Base-by-base conservation (phyloP, 2,888 invertebrate genomes). In the Protodeltote pygarga region DNA sequence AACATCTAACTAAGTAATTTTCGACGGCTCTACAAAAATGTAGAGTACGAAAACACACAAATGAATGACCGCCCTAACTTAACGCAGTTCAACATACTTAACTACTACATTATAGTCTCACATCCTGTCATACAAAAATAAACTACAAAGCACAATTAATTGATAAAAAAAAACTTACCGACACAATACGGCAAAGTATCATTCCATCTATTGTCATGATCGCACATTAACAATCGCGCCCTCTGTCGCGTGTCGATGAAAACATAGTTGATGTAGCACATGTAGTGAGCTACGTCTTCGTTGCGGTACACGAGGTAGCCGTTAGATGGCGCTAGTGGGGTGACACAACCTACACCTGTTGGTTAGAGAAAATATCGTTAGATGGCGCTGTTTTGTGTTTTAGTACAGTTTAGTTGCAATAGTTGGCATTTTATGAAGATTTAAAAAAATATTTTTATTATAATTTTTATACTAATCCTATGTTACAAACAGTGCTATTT, bases 231-330 rank as follows among this genome's bases (percentile, higher is more conserved):
- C 33, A 93, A 87, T 44, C 94, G 93, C 73, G 92, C 92, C 79
- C 93, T 93, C 79, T 92, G 85, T 57, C 89, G 89, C n/a, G 94
- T 94, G 75, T 96, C 96, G 9, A 94, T 93, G 81, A 96, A 96
- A 76, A 94, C 92, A 71, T 87, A 93, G 44, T 95, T 95, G 34
- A 93, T 92, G 67, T 94, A 93, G 83, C 96, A 96, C 83, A 94
- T 93, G 85, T 94, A 95, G 70, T 94, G 94, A 19, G 94, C 95
- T 31, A 93, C 89, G 25, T 94, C 93, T 45, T 93, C 92, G 67
- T 94, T 95, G 68, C 94, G 93, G 80, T 94, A 94, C 71, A 94
- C 94, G 8, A 95, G 78, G 77, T 95, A 95, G 31, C 95, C 95
- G 82, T 94, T 93, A 77, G 93, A 91, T 69, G 96, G 96, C 73